A percentile compares a stretch with the other conserved stretches of the same genome.
phyloP scores from a whole-genome alignment of 2,797 vertebrate genomes.

The Spheniscus humboldti region DNA sequence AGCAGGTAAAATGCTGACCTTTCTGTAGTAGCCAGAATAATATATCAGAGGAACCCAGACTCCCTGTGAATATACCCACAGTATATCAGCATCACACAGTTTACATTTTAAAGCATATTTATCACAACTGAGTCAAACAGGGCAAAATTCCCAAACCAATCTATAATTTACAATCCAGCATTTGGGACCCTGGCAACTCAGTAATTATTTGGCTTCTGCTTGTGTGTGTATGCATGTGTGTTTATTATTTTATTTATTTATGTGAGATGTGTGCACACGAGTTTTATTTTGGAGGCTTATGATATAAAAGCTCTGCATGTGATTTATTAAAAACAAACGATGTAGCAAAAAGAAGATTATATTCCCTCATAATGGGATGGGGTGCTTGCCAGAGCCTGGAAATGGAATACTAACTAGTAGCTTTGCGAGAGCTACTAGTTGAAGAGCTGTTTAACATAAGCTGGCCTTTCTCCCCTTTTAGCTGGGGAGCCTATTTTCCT shows the following conservation, averaged over 20 bases:
- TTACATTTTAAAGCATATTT: constrained; percentile 8
- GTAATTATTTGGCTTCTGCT: constrained; percentile 26
- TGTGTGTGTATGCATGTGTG: not conserved
- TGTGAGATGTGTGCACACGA: not conserved
- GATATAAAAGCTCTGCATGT: not conserved
- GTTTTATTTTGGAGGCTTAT: constrained; percentile 31
- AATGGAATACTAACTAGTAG: not conserved
- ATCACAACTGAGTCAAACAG: not conserved
- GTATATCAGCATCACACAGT: not conserved
- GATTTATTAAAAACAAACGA: constrained; percentile 12
- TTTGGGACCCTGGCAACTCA: not conserved
- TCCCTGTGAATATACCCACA: not conserved
- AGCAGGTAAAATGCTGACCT: not conserved
- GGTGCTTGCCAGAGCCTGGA: not conserved
- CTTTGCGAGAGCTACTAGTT: not conserved
- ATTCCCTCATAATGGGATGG: not conserved
- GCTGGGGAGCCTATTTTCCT: not conserved
- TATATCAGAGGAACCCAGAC: not conserved
- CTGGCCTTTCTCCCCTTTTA: not conserved
- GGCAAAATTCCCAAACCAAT: not conserved
- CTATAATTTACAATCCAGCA: constrained; percentile 8
- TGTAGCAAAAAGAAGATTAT: constrained; percentile 23
- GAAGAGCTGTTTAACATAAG: not conserved
- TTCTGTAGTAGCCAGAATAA: not conserved
- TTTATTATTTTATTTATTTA: constrained; percentile 53